Conservation (phyloP, 1,140 invertebrate genomes). For the Drosophila leontia region DNA sequence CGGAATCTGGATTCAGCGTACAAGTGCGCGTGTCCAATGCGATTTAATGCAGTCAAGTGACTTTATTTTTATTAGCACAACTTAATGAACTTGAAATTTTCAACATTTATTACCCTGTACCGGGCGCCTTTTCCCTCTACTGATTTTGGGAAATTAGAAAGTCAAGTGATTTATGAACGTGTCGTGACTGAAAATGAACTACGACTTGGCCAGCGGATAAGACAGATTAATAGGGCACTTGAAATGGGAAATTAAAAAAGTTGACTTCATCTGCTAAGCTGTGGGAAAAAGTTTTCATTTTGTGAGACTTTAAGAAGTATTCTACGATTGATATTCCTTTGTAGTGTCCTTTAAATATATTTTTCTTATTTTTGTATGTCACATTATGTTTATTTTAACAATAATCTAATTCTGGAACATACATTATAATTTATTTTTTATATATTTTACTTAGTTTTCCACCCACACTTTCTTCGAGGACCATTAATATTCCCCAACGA, state of each 20-base stretch:
- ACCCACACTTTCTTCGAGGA: constrained; percentile 24
- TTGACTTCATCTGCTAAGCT: background rate
- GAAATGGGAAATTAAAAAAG: background rate
- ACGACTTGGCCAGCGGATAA: background rate
- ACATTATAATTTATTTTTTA: background rate
- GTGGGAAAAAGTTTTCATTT: background rate
- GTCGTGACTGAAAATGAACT: constrained; percentile 54
- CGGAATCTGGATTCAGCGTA: constrained; percentile 34
- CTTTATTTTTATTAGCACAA: constrained; percentile 83
- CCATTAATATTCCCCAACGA: constrained; percentile 67
- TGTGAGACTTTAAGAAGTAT: background rate
- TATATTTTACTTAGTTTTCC: constrained; percentile 3
- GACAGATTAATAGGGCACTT: background rate
- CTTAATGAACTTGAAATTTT: constrained; percentile 81
- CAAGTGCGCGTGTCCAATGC: constrained; percentile 78
- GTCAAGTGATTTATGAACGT: constrained; percentile 77
- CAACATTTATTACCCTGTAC: constrained; percentile 74
- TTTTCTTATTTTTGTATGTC: background rate
- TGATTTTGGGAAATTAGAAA: constrained; percentile 70
- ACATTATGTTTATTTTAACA: no score
- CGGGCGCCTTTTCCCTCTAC: constrained; percentile 3
- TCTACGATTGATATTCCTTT: background rate
- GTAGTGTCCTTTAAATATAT: background rate
- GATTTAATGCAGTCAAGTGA: constrained; percentile 81
- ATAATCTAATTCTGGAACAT: background rate